Evolutionary conservation across 2,797 vertebrate genomes (phyloP).

Genomic region (Melanogrammus aeglefinus): DNA sequence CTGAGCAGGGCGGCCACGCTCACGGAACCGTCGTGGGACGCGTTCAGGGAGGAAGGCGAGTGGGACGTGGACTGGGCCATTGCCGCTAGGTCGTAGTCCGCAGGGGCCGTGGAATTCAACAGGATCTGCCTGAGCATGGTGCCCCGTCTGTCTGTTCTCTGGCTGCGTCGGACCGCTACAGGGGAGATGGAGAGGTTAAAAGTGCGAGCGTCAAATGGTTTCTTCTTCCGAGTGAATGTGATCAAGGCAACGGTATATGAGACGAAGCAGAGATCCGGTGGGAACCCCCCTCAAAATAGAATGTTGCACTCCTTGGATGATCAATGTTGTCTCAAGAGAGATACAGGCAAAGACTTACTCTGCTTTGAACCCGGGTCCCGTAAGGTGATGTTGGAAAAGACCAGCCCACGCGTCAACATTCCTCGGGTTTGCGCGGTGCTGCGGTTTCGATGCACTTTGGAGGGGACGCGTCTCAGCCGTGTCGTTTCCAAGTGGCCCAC

Average conservation of each 20-base stretch:
- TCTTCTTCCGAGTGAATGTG: background rate
- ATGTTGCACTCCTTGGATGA: background rate
- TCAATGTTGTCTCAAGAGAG: background rate
- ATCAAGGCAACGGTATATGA: background rate
- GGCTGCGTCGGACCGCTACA: conserved; percentile 43
- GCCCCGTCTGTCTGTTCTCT: conserved; percentile 33
- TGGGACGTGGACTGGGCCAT: conserved; percentile 81
- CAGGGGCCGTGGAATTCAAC: conserved; percentile 85
- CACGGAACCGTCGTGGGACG: conserved; percentile 82
- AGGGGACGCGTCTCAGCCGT: conserved; percentile 23
- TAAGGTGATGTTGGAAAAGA: conserved; percentile 55
- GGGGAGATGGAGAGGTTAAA: background rate
- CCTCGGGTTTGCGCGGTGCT: conserved; percentile 53
- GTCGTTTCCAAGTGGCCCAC: conserved; percentile 27
- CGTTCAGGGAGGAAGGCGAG: conserved; percentile 78
- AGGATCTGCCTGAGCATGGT: conserved; percentile 90
- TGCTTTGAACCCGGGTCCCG: background rate
- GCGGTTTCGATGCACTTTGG: conserved; percentile 47
- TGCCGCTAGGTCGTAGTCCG: conserved; percentile 78
- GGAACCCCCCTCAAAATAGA: no score
- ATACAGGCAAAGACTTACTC: background rate
- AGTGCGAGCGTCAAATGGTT: background rate
- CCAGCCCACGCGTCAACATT: conserved; percentile 64
- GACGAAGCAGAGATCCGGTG: background rate
- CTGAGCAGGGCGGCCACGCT: conserved; percentile 87